Percentiles rank a stretch among this genome's conserved stretches.
phyloP scores from a whole-genome alignment of 2,113 vertebrate genomes.

The Thalassoma bifasciatum region DNA sequence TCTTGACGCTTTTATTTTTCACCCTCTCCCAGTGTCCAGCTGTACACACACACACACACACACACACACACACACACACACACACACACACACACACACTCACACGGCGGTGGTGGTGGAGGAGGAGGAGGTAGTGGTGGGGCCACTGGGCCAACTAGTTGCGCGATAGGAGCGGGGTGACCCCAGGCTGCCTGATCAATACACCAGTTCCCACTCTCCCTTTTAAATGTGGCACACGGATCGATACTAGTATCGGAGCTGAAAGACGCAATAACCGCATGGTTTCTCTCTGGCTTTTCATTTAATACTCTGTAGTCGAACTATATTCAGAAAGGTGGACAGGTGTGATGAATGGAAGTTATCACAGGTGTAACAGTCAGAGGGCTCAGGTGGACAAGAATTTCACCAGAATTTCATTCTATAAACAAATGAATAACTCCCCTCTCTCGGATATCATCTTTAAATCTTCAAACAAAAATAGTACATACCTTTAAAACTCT shows the following conservation, averaged over 20 bases:
- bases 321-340: slow-evolving; percentile 60
- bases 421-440: not conserved
- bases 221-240: slow-evolving; percentile 80
- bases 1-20: slow-evolving; percentile 12
- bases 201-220: slow-evolving; percentile 79
- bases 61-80: too few species aligned
- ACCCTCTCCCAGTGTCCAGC: not conserved
- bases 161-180: slow-evolving; percentile 73
- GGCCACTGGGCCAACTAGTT: slow-evolving; percentile 65
- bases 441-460: not conserved
- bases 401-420: not conserved
- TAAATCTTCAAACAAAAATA: not conserved
- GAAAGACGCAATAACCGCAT: slow-evolving; percentile 80
- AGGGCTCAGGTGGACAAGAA: not conserved
- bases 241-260: slow-evolving; percentile 81
- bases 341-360: slow-evolving; percentile 18
- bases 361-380: not conserved
- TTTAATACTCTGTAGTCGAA: slow-evolving; percentile 64
- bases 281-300: slow-evolving; percentile 70
- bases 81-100: too few species aligned
- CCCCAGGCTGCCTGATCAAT: slow-evolving; percentile 82
- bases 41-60: slow-evolving; percentile 41
- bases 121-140: slow-evolving; percentile 14
- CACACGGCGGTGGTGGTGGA: too few species aligned
- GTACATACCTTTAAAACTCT: not conserved